Evolutionary conservation across 1,140 invertebrate species (phyloP).

Genomic region (Drosophila lini): DNA sequence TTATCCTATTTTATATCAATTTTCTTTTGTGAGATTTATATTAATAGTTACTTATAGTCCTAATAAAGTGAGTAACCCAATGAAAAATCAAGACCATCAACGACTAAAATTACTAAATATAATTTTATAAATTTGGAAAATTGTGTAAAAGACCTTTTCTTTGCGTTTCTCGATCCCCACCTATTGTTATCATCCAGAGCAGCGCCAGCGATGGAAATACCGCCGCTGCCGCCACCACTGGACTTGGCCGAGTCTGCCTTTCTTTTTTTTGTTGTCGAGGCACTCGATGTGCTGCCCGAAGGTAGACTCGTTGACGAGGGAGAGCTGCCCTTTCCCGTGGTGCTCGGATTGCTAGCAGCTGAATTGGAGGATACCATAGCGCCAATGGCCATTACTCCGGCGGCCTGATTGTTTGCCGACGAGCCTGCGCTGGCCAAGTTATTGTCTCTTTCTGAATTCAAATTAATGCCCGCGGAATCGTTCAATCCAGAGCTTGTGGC

Average conservation of each 20-base stretch:
- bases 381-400: slow-evolving; percentile 9
- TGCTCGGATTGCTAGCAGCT: slow-evolving; percentile 43
- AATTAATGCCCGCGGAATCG: slow-evolving; percentile 28
- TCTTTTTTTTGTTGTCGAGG: slow-evolving; percentile 67
- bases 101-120: neutral
- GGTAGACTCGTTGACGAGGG: slow-evolving; percentile 24
- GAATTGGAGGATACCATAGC: slow-evolving; percentile 11
- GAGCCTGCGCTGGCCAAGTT: slow-evolving; percentile 48
- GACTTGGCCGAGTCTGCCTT: slow-evolving; percentile 69
- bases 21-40: neutral
- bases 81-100: neutral
- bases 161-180: slow-evolving; percentile 54
- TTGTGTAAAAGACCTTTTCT: slow-evolving; percentile 49
- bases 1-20: neutral
- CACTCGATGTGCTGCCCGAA: slow-evolving; percentile 19
- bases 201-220: slow-evolving; percentile 16
- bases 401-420: slow-evolving; percentile 39
- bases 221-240: slow-evolving; percentile 15
- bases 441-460: slow-evolving; percentile 35
- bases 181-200: slow-evolving; percentile 74
- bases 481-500: slow-evolving; percentile 25
- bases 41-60: neutral
- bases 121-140: slow-evolving; percentile 29
- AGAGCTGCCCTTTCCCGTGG: slow-evolving; percentile 32
- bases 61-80: neutral